Conservation (phyloP, 2,888 invertebrate genomes). For the Andrena fulva region DNA sequence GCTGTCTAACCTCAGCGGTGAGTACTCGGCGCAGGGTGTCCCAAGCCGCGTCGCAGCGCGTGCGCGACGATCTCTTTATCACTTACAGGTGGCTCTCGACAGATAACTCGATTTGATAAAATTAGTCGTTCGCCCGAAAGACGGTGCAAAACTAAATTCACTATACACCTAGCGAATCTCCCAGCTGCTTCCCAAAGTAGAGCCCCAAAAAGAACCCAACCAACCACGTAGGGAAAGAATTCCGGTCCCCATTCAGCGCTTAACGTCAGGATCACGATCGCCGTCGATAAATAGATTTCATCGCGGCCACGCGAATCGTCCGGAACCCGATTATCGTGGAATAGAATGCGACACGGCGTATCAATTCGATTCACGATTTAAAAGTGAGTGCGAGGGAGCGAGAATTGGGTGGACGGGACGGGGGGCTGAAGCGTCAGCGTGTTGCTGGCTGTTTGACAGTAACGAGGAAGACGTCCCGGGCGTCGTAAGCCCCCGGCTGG, state of each 20-base stretch:
- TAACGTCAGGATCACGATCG: constrained; percentile 38
- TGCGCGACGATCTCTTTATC: too few relatives aligned
- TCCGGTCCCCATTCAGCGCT: constrained; percentile 21
- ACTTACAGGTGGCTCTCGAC: too few relatives aligned
- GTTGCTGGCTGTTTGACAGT: constrained; percentile 65
- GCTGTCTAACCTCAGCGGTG: neutral
- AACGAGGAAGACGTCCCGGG: constrained; percentile 70
- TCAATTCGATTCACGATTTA: constrained; percentile 72
- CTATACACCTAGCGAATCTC: neutral
- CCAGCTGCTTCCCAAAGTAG: neutral
- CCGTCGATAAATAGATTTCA: constrained; percentile 64
- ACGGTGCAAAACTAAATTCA: too few relatives aligned
- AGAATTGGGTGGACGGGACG: neutral
- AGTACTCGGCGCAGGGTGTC: constrained; percentile 15
- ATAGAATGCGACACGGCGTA: constrained; percentile 68
- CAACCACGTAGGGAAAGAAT: neutral
- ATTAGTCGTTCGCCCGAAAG: too few relatives aligned
- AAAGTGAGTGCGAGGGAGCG: constrained; percentile 13
- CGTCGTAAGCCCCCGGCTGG: constrained; percentile 60
- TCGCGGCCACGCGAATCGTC: constrained; percentile 65
- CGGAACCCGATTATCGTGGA: constrained; percentile 70
- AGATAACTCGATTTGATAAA: too few relatives aligned
- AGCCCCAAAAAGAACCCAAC: constrained; percentile 3
- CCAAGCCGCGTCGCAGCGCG: neutral
- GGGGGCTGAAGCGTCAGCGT: constrained; percentile 50